Conservation (phyloP, 2,113 vertebrate genomes). For the Brachyhypopomus gauderio region DNA sequence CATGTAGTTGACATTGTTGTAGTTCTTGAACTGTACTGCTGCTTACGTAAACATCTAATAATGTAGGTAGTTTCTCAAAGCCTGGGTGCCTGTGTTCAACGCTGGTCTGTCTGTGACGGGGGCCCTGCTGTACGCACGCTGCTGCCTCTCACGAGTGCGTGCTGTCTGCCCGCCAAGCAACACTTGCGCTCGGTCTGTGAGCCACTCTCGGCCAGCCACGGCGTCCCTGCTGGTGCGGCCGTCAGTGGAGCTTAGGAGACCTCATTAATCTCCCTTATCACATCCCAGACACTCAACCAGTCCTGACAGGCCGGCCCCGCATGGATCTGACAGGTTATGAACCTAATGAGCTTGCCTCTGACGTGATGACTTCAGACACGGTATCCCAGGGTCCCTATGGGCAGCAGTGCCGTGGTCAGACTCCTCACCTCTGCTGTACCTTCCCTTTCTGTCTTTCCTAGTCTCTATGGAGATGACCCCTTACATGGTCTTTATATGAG, state of each 20-base stretch:
- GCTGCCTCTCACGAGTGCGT: constrained; percentile 21
- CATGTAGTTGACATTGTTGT: neutral
- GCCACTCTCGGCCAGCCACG: neutral
- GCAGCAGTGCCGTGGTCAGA: constrained; percentile 65
- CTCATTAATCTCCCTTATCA: constrained; percentile 79
- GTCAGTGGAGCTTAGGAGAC: constrained; percentile 62
- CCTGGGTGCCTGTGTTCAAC: neutral
- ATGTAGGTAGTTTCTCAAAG: neutral
- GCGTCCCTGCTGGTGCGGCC: constrained; percentile 62
- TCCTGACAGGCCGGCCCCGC: constrained; percentile 73
- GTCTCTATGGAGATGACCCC: constrained; percentile 24
- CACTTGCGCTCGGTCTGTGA: constrained; percentile 10
- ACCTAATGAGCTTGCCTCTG: constrained; percentile 79
- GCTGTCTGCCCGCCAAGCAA: neutral
- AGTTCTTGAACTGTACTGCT: neutral
- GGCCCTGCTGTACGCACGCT: constrained; percentile 5
- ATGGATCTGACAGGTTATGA: constrained; percentile 77
- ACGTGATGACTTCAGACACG: constrained; percentile 76
- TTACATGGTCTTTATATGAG: neutral
- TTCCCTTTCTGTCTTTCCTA: constrained; percentile 18
- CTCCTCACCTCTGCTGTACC: constrained; percentile 62
- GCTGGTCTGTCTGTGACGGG: neutral
- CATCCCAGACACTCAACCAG: constrained; percentile 68
- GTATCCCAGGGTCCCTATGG: constrained; percentile 68
- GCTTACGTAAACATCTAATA: neutral